Evolutionary conservation across 2,113 vertebrate genomes (phyloP).

Genomic region (Peromyscus maniculatus): DNA sequence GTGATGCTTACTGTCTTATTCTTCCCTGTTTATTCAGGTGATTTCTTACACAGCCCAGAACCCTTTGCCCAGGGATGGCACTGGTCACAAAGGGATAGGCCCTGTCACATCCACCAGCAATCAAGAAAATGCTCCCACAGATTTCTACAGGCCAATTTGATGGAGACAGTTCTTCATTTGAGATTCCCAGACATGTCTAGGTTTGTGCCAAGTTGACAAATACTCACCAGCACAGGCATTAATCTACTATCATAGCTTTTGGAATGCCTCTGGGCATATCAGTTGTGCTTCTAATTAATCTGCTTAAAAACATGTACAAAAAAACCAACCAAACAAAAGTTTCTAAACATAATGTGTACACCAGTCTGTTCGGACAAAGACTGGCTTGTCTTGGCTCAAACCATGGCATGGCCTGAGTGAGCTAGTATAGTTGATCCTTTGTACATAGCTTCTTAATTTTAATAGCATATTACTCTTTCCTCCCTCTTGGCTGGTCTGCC

Average conservation of each 20-base stretch:
- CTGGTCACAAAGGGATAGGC: neutral
- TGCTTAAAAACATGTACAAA: conserved; percentile 66
- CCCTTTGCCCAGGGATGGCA: neutral
- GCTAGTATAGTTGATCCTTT: neutral
- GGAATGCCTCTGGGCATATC: conserved; percentile 38
- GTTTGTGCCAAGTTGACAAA: neutral
- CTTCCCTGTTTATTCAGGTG: neutral
- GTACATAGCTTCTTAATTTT: conserved; percentile 23
- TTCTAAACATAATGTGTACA: conserved; percentile 42
- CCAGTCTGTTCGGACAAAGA: conserved; percentile 1
- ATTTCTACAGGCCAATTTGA: neutral
- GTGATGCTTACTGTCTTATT: neutral
- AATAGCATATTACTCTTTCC: neutral
- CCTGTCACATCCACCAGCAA: neutral
- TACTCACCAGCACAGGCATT: neutral
- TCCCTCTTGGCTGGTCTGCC: neutral
- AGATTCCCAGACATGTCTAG: neutral
- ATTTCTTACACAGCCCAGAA: neutral
- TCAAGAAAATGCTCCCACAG: neutral
- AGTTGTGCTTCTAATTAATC: conserved; percentile 64
- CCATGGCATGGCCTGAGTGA: neutral
- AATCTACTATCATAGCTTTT: conserved; percentile 58
- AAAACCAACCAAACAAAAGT: neutral
- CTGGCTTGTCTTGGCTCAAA: conserved; percentile 23
- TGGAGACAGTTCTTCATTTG: neutral